Conservation (phyloP, 2,797 vertebrate species). For the Enteromius paludinosus region DNA sequence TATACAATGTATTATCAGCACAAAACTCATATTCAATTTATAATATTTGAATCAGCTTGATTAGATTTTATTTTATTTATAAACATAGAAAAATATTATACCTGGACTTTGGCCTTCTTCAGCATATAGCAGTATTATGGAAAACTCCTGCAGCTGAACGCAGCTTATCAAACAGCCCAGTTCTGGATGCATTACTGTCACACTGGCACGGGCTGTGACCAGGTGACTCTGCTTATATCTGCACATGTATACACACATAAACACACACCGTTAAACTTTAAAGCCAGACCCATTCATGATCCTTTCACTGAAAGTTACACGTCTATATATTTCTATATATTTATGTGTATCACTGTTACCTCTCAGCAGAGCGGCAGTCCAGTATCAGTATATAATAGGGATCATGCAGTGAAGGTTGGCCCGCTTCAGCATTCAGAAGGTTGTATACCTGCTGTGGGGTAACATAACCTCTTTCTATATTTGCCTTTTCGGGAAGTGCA, state of each 20-base stretch:
- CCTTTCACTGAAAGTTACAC: background rate
- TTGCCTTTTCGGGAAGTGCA: constrained; percentile 62
- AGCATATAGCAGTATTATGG: constrained; percentile 74
- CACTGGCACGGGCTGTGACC: constrained; percentile 69
- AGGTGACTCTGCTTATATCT: constrained; percentile 73
- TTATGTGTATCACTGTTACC: constrained; percentile 52
- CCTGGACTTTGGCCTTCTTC: constrained; percentile 73
- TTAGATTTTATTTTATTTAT: background rate
- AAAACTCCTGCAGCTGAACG: constrained; percentile 74
- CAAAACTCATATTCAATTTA: no score
- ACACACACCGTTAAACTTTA: background rate
- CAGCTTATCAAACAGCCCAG: constrained; percentile 74
- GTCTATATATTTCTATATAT: background rate
- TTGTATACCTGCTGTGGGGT: constrained; percentile 73
- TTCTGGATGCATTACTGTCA: constrained; percentile 74
- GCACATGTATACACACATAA: background rate
- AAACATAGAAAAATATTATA: constrained; percentile 32
- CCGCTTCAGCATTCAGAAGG: constrained; percentile 72
- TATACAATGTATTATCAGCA: no score
- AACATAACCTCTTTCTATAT: constrained; percentile 69
- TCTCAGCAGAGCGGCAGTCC: constrained; percentile 71
- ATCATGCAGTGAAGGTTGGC: constrained; percentile 69
- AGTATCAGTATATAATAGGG: constrained; percentile 72
- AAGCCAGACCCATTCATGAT: background rate
- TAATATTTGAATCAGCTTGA: background rate